Evolutionary conservation across 2,113 vertebrate genomes (phyloP).

Genomic region (Cyrtonyx montezumae): DNA sequence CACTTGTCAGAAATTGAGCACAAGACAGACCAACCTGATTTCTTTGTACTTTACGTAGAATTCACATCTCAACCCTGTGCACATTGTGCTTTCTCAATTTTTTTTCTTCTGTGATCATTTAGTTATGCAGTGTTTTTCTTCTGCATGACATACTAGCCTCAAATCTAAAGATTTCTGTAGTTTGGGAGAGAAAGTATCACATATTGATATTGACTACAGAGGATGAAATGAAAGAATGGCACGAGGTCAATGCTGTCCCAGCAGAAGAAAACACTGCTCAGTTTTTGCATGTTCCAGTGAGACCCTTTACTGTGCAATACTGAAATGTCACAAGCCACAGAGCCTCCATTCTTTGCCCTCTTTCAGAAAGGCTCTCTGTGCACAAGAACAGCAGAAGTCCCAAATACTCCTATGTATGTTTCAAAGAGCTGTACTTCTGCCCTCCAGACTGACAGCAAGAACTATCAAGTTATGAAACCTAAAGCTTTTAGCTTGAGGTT

Average conservation of each 20-base stretch:
- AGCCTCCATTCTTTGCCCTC: background rate
- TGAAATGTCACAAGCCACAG: background rate
- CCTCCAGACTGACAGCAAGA: background rate
- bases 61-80: fast-evolving
- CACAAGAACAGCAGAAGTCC: background rate
- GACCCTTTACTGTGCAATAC: no score
- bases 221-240: background rate
- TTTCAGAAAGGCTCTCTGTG: background rate
- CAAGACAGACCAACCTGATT: fast-evolving
- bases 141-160: background rate
- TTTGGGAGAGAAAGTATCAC: background rate
- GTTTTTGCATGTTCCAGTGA: background rate
- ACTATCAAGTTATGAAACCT: background rate
- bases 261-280: background rate
- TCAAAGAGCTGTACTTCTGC: background rate
- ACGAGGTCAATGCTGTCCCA: background rate
- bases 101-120: background rate
- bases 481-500: background rate
- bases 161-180: background rate
- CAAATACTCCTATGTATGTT: background rate
- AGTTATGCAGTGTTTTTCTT: background rate
- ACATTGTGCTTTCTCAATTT: background rate
- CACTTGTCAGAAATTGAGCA: background rate
- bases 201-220: background rate
- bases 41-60: background rate